Base-by-base conservation (phyloP, 2,797 vertebrate species). In the Rhinichthys osculus region DNA sequence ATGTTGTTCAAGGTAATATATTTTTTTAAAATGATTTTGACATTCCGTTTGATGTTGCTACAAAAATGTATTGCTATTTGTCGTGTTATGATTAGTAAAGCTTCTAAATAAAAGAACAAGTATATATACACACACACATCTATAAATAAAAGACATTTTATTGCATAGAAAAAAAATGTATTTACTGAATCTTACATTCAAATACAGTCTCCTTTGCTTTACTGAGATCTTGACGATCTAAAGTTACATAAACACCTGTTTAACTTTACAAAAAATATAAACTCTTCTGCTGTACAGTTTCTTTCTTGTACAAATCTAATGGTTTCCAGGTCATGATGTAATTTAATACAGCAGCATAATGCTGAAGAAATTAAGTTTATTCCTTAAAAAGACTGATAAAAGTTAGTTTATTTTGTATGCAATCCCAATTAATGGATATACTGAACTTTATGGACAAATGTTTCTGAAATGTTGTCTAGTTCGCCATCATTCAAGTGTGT, bases 191-290 rank as follows among this genome's bases (percentile, higher is more conserved):
- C 16, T 30, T 59, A 42, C 21, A 44, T 57, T 70, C 23, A 82
- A 42, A 64, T 50, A 71, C 10, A 5, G 6, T 44, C 11, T 62
- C 35, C 33, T 66, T n/a, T 76, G 40, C 13, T 33, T 83, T 10
- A 64, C 19, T 2, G 11, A 57, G 19, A 77, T 57, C 27, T 33
- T 30, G n/a, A 33, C 40, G 47, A 19, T 52, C 19, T 44, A 57
- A n/a, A 40, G n/a, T 76, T 13, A 71, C 30, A 67, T 27, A 59
- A 72, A 82, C 50, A 42, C 0, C 38, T 2, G n/a, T 13, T 72
- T 83, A 23, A 44, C 42, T 73, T 73, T 66, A 74, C 57, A 66
- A 27, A 83, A 30, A 13, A 66, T 38, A 69, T 81, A 23, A 69
- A 52, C 44, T 81, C 19, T 66, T 44, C 11, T 33, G 54, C 47